Conservation (phyloP, 2,113 vertebrate genomes). For the Cichladusa arquata region DNA sequence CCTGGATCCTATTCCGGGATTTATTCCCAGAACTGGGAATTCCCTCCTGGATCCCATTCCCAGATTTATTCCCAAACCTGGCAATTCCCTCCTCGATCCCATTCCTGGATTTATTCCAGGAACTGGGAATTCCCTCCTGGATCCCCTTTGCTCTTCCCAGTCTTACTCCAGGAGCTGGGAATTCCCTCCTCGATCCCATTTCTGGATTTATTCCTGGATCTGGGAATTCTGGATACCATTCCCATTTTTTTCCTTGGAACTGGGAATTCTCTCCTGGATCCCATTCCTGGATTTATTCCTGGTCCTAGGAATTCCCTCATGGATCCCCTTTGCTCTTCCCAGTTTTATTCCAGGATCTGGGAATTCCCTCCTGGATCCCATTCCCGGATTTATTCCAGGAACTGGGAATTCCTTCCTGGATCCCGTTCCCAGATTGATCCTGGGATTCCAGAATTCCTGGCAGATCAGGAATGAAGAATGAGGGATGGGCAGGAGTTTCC, state of each 20-base stretch:
- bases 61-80: too few relatives aligned
- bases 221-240: background rate
- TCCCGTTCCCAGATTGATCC: background rate
- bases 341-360: too few relatives aligned
- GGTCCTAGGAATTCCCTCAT: too few relatives aligned
- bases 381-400: background rate
- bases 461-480: background rate
- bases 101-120: background rate
- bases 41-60: too few relatives aligned
- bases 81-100: background rate
- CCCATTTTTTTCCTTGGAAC: background rate
- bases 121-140: background rate
- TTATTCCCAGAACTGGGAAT: too few relatives aligned
- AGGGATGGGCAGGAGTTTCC: background rate
- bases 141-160: background rate
- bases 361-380: background rate
- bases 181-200: background rate
- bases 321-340: background rate
- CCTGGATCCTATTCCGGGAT: too few relatives aligned
- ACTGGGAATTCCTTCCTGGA: background rate
- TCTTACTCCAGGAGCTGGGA: background rate
- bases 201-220: background rate
- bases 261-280: background rate
- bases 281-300: background rate
- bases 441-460: background rate